phyloP scores from a whole-genome alignment of 1,140 invertebrate genomes.

The Drosophila lacertosa region DNA sequence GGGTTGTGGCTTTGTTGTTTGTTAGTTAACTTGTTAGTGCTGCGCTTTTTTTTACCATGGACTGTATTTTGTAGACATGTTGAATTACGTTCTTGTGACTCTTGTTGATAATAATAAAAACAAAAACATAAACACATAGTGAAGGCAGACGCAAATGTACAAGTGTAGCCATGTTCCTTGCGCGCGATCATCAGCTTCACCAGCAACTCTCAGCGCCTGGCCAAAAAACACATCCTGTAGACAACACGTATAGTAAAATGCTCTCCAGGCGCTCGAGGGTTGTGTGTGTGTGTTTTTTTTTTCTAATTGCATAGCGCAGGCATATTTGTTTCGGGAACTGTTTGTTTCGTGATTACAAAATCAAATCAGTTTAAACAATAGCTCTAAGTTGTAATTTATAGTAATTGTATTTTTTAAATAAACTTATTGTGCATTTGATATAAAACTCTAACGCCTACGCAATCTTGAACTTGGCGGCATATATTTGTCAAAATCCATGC shows the following conservation, averaged over 20 bases:
- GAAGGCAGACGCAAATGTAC: conserved; percentile 14
- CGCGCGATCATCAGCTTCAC: not conserved
- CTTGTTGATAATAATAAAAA: conserved; percentile 56
- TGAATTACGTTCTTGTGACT: conserved; percentile 71
- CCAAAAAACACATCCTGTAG: conserved; percentile 6
- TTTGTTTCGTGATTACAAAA: conserved; percentile 58
- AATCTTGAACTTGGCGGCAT: not conserved
- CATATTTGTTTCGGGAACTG: conserved; percentile 42
- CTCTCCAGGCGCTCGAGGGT: conserved; percentile 1
- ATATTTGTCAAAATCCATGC: conserved; percentile 22
- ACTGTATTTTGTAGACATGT: conserved; percentile 71
- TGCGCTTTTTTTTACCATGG: conserved; percentile 59
- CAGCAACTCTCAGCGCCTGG: conserved; percentile 5
- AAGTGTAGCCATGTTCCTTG: conserved; percentile 24
- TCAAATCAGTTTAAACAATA: conserved; percentile 64
- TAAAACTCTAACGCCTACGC: conserved; percentile 12
- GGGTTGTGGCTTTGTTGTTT: conserved; percentile 51
- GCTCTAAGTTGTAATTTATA: conserved; percentile 79
- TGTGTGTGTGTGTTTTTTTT: not conserved
- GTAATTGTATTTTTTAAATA: conserved; percentile 80
- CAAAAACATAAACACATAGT: conserved; percentile 15
- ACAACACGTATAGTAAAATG: conserved; percentile 2
- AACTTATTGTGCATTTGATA: conserved; percentile 79
- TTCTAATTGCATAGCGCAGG: conserved; percentile 2
- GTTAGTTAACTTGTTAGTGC: conserved; percentile 71